Evolutionary conservation across 2,888 invertebrate species (phyloP).

Genomic region (Clunio marinus): DNA sequence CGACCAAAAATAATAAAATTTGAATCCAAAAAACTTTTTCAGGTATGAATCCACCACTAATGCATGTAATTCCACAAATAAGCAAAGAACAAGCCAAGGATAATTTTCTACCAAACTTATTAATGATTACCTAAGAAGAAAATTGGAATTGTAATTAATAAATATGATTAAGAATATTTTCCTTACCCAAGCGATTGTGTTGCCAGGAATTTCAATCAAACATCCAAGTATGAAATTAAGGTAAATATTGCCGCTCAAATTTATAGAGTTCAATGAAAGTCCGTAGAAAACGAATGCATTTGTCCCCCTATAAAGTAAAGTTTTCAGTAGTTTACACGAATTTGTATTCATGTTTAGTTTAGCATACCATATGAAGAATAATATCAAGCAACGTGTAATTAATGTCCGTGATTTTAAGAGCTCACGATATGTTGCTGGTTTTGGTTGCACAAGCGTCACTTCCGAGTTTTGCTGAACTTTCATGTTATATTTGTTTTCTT

Average conservation of each 20-base stretch:
- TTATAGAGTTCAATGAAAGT: slow-evolving; percentile 62
- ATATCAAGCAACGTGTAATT: neutral
- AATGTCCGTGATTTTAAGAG: neutral
- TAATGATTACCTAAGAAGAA: slow-evolving; percentile 51
- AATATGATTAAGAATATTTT: neutral
- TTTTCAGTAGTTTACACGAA: no score
- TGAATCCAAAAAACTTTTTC: slow-evolving; percentile 54
- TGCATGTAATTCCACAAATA: slow-evolving; percentile 55
- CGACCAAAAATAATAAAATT: slow-evolving; percentile 57
- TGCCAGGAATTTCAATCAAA: slow-evolving; percentile 60
- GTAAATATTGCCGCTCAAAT: slow-evolving; percentile 64
- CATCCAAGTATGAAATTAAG: slow-evolving; percentile 62
- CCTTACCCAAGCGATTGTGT: slow-evolving; percentile 48
- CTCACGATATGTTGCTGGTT: neutral
- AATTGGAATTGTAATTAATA: neutral
- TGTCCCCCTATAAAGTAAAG: slow-evolving; percentile 53
- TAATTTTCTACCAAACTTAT: slow-evolving; percentile 54
- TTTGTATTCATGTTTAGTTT: neutral
- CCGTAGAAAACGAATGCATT: slow-evolving; percentile 68
- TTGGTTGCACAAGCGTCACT: neutral
- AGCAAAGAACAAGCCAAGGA: slow-evolving; percentile 55
- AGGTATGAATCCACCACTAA: slow-evolving; percentile 55
- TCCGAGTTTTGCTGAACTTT: neutral
- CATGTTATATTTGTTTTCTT: neutral
- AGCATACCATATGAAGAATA: slow-evolving; percentile 30